Percentiles rank a stretch among this genome's conserved stretches.
Evolutionary conservation across 2,888 invertebrate species (phyloP).

Genomic region (Pyrrhosoma nymphula): DNA sequence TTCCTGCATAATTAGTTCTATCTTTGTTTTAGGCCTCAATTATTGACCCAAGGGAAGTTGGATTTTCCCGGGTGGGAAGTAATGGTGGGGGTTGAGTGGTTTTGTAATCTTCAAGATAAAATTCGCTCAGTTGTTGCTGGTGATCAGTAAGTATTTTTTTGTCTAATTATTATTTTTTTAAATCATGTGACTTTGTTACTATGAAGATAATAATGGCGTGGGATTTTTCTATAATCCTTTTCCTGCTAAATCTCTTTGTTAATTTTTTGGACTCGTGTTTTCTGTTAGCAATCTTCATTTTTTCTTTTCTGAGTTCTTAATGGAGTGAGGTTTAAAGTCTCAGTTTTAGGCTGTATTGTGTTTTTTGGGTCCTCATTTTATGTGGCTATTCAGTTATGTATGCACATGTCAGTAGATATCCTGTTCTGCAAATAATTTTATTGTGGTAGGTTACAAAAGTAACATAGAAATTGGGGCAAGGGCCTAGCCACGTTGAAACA

Average conservation of each 20-base stretch:
- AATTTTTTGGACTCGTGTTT: neutral
- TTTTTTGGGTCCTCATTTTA: neutral
- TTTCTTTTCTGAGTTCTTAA: neutral
- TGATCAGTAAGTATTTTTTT: constrained; percentile 79
- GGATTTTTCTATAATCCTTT: no score
- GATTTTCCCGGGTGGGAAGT: constrained; percentile 78
- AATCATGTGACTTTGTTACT: neutral
- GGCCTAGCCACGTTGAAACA: no score
- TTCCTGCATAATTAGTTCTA: neutral
- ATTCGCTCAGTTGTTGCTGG: constrained; percentile 79
- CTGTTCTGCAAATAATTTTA: no score
- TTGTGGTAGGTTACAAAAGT: no score
- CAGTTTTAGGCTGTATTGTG: neutral
- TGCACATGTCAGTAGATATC: no score
- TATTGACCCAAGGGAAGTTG: constrained; percentile 77
- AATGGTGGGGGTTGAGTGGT: constrained; percentile 79
- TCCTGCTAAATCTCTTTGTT: neutral
- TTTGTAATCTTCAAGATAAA: constrained; percentile 79
- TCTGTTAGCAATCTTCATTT: neutral
- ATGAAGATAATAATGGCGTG: no score
- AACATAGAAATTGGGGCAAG: no score
- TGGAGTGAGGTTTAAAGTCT: neutral
- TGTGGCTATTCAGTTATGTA: no score
- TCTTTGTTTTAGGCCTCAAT: constrained; percentile 75
- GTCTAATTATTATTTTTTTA: neutral